Conservation (phyloP, 1,140 invertebrate genomes). For the Colletes latitarsis region DNA sequence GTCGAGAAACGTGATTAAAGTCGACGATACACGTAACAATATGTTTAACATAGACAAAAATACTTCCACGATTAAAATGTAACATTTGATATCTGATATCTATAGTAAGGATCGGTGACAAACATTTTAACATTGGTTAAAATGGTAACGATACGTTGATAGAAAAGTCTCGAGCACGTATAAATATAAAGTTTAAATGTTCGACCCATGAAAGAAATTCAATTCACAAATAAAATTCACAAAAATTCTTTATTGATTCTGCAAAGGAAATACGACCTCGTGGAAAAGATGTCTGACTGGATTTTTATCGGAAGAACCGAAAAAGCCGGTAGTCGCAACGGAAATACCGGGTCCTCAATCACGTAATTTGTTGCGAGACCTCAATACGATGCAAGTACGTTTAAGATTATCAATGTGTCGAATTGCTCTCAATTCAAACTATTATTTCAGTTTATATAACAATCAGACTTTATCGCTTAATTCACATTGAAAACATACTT, state of each 20-base stretch:
- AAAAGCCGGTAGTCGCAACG: constrained; percentile 82
- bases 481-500: not conserved
- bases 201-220: not conserved
- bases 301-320: constrained; percentile 81
- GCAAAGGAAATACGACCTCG: constrained; percentile 4
- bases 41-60: not conserved
- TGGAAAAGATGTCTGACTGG: constrained; percentile 63
- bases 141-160: too few relatives aligned
- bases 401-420: not conserved
- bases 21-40: not conserved
- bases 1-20: constrained; percentile 24
- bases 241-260: not conserved
- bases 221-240: too few relatives aligned
- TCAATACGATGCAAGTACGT: constrained; percentile 82
- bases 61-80: not conserved
- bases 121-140: not conserved
- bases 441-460: not conserved
- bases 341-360: constrained; percentile 87
- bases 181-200: too few relatives aligned
- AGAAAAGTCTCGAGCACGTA: not conserved
- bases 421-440: not conserved
- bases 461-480: not conserved
- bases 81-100: not conserved
- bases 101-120: not conserved
- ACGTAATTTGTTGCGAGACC: constrained; percentile 81